A percentile compares a stretch with the other conserved stretches of the same genome.
These are phyloP conservation scores for Drosophila stalkeri DNA, from an alignment of 2,888 invertebrate genomes.

Conservation along the genomic window DNA sequence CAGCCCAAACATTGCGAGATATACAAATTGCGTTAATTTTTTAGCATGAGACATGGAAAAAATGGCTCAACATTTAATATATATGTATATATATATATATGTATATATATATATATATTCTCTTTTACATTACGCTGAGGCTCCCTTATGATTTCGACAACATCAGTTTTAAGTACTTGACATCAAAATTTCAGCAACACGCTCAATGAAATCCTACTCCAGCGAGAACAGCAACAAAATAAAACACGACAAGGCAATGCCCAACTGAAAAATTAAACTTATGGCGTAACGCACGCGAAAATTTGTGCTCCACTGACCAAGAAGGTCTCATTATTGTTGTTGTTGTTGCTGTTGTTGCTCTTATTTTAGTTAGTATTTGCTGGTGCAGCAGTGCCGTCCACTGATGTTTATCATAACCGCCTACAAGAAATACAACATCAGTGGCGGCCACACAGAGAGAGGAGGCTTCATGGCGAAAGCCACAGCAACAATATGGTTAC, in stretches of 20 bases:
- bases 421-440: conserved; percentile 53
- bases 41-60: conserved; percentile 59
- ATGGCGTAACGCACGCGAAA: conserved; percentile 65
- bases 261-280: conserved; percentile 63
- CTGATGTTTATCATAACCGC: conserved; percentile 77
- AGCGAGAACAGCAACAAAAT: conserved; percentile 15
- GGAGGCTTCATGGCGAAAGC: conserved; percentile 23
- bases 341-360: conserved; percentile 1
- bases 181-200: conserved; percentile 62
- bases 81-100: conserved; percentile 4
- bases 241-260: conserved; percentile 22
- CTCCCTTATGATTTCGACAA: conserved; percentile 59
- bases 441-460: conserved; percentile 10
- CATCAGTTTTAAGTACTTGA: conserved; percentile 68
- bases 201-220: conserved; percentile 50
- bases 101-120: conserved; percentile 5
- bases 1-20: conserved; percentile 50
- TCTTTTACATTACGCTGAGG: conserved; percentile 13
- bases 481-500: conserved; percentile 65
- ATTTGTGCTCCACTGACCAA: conserved; percentile 49
- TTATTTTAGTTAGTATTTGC: conserved; percentile 8
- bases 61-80: conserved; percentile 41
- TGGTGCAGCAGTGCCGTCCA: conserved; percentile 47
- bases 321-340: conserved; percentile 22
- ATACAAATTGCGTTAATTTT: conserved; percentile 74